Evolutionary conservation across 2,888 invertebrate genomes (phyloP).

Genomic region (Perithous albicinctus): DNA sequence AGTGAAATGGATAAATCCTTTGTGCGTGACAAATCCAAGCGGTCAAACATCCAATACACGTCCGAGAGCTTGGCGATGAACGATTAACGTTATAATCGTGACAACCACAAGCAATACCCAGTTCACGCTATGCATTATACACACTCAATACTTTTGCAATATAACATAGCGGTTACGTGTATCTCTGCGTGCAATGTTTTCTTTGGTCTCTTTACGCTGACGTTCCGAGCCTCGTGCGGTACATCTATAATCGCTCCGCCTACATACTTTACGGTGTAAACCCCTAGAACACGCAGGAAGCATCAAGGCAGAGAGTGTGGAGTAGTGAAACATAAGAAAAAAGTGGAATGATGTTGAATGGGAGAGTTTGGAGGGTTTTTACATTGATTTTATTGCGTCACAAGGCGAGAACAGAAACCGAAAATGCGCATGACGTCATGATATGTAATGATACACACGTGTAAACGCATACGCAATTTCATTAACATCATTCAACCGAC

Average conservation of each 20-base stretch:
- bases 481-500: background rate
- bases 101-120: slow-evolving; percentile 24
- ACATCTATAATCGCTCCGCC: slow-evolving; percentile 50
- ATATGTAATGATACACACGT: background rate
- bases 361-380: slow-evolving; percentile 17
- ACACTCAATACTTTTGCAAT: background rate
- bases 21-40: slow-evolving; percentile 36
- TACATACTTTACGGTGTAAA: slow-evolving; percentile 37
- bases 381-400: slow-evolving; percentile 63
- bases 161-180: background rate
- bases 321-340: background rate
- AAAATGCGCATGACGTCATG: background rate
- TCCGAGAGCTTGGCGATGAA: slow-evolving; percentile 8
- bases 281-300: background rate
- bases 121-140: slow-evolving; percentile 8
- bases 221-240: slow-evolving; percentile 1
- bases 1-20: background rate
- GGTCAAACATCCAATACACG: slow-evolving; percentile 6
- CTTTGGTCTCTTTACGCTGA: slow-evolving; percentile 23
- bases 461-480: background rate
- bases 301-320: background rate
- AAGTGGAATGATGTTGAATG: slow-evolving; percentile 12
- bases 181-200: slow-evolving; percentile 31
- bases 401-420: slow-evolving; percentile 50
- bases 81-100: slow-evolving; percentile 53